phyloP scores from a whole-genome alignment of 2,113 vertebrate species.

The Ochotona princeps region DNA sequence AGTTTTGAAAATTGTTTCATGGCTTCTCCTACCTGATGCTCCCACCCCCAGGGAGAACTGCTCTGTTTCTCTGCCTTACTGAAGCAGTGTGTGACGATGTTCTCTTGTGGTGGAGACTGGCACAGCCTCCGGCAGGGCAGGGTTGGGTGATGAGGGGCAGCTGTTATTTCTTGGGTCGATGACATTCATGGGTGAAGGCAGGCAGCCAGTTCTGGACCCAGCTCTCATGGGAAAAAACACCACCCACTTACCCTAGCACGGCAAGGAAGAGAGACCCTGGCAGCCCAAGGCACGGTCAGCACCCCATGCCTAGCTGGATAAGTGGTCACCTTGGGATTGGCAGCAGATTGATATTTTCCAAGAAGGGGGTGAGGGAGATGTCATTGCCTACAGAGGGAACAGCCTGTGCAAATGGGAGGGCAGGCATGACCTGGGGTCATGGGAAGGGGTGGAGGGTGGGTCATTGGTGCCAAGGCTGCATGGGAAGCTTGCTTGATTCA shows the following conservation, averaged over 20 bases:
- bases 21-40: background rate
- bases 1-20: background rate
- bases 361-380: background rate
- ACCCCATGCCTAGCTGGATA: background rate
- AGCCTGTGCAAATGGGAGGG: background rate
- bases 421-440: too few relatives aligned
- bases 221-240: background rate
- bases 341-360: background rate
- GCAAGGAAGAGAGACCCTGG: background rate
- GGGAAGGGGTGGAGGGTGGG: background rate
- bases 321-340: rapidly evolving
- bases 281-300: rapidly evolving
- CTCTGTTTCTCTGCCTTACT: background rate
- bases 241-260: background rate
- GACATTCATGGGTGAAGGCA: too few relatives aligned
- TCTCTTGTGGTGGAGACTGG: background rate
- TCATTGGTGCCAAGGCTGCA: too few relatives aligned
- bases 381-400: background rate
- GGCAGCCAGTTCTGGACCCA: background rate
- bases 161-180: rapidly evolving
- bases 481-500: too few relatives aligned
- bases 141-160: rapidly evolving
- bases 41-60: background rate
- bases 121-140: background rate
- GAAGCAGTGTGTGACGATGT: background rate